Base-by-base conservation (phyloP, 2,797 vertebrate species). In the Sparidentex hasta region DNA sequence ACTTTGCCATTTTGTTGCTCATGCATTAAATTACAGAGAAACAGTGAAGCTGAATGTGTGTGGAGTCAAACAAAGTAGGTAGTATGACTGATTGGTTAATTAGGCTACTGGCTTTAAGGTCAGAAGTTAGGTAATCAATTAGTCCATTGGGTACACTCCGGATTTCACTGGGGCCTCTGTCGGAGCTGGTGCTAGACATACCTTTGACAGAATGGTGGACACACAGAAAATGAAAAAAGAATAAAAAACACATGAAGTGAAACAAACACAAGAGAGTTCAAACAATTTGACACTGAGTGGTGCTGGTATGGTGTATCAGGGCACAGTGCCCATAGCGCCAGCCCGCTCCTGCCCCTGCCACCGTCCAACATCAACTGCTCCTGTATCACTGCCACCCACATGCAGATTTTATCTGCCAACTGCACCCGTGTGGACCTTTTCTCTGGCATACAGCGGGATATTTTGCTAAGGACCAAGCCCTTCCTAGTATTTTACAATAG, bases 401-500 rank as follows among this genome's bases (percentile, higher is more conserved):
- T 78, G 79, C 93, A 84, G 96, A 97, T 97, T 90, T 94, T 98
- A 98, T 97, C 97, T 94, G 81, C 76, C 63, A 61, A 47, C 80
- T 82, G 86, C 87, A 91, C 80, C 78, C 63, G 78, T 71, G 63
- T 63, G 71, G 75, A 73, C 84, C 87, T 88, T 90, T 90, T 89
- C 87, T 91, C 87, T 90, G 87, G 90, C 92, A 92, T 90, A 89
- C 80, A 92, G 93, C 51, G 91, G 93, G 92, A 95, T 96, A 96
- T 96, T 96, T 94, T 93, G 93, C 92, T 94, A 83, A 88, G 91
- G 96, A 94, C 97, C 98, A 96, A 97, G 93, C 97, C 97, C 97
- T 99, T 98, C 97, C 97, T 97, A 91, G 86, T 88, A 97, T 95
- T 95, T 95, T 96, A 96, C 94, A 96, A 94, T 90, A 87, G 95